Percentiles rank a stretch among this genome's conserved stretches.
These are phyloP conservation scores for Scomberomorus guttatus DNA, from an alignment of 2,797 vertebrate genomes.

Conservation along the genomic window DNA sequence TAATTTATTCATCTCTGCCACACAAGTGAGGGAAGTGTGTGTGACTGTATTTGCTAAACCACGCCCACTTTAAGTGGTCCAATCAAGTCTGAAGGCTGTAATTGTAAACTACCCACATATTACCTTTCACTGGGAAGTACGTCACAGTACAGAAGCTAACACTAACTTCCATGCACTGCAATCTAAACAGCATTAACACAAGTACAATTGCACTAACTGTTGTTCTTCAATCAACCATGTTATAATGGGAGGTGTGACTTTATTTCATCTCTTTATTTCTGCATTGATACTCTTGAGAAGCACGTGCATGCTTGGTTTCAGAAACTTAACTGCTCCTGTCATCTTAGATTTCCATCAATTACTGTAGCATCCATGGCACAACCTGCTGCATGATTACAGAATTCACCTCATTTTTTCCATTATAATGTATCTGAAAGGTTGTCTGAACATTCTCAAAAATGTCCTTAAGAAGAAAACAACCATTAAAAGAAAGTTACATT, in stretches of 20 bases:
- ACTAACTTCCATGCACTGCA: too few species aligned
- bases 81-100: too few species aligned
- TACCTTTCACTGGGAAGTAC: too few species aligned
- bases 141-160: too few species aligned
- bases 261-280: not conserved
- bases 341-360: not conserved
- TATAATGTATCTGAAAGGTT: not conserved
- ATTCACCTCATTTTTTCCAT: not conserved
- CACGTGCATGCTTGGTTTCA: not conserved
- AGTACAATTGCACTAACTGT: not conserved
- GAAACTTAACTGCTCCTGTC: not conserved
- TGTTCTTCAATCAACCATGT: not conserved
- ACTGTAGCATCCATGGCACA: not conserved
- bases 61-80: too few species aligned
- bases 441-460: not conserved
- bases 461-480: conserved; percentile 5
- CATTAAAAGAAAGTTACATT: not conserved
- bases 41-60: too few species aligned
- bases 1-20: too few species aligned
- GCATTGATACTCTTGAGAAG: not conserved
- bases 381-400: not conserved
- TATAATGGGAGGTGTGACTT: not conserved
- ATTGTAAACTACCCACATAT: too few species aligned
- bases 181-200: not conserved
- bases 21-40: too few species aligned